Base-by-base conservation (phyloP, 2,113 vertebrate genomes). In the Panurus biarmicus region DNA sequence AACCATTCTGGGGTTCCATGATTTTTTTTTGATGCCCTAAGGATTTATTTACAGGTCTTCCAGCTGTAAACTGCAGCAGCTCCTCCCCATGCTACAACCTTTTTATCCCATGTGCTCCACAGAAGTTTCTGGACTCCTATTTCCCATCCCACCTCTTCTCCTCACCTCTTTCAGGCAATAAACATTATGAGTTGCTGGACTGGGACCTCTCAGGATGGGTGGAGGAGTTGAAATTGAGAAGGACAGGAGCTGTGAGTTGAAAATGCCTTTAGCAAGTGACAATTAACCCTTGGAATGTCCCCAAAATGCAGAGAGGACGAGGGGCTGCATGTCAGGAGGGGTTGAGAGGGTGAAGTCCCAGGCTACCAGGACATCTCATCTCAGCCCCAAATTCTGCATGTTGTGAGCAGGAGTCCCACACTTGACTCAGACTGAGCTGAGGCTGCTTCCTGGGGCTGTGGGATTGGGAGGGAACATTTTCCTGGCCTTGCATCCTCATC, bases 271-370 rank as follows among this genome's bases (percentile, higher is more conserved):
- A 60, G 44, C 18, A 51, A 40, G 29, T 19, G 35, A 10, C 65
- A 73, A 4, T 24, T 18, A 44, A 88, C 40, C 11, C 24, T 48
- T 28, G 38, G 23, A 16, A 9, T 5, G 12, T 45, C 48, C 53
- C 17, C 11, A n/a, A 7, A 71, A 26, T 4, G 14, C 7, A 8
- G 58, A 29, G 24, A 33, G 54, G 31, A 81, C 36, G 26, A 45
- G 6, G 17, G 5, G 24, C 38, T 69, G 50, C 24, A 5, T 0
- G 0, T 29, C 62, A 65, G 66, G 22, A 51, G 40, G 35, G 22
- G 19, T 0, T 69, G 70, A 64, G 56, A 5, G 17, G 36, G 11
- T 16, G 47, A 40, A 62, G n/a, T 51, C 12, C 5, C 38, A 17
- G 36, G 36, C 23, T 7, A 9, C 11, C 16, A 38, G 53, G 38